These are phyloP conservation scores for Eupeodes latifasciatus DNA, from an alignment of 2,888 invertebrate species.

Conservation along the genomic window DNA sequence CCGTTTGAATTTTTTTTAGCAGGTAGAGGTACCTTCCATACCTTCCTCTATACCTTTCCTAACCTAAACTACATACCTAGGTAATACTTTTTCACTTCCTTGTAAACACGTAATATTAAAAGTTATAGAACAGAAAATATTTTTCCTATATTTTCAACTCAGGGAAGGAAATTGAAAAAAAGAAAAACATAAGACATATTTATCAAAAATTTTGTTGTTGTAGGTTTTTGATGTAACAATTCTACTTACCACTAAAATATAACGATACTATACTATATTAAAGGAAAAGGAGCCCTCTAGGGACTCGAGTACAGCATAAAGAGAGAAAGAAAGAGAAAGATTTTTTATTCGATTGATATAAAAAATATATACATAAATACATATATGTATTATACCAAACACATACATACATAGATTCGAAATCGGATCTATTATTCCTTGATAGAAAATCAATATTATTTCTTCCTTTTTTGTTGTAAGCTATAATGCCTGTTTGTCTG, in stretches of 20 bases:
- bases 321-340: constrained; percentile 5
- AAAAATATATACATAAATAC: not conserved
- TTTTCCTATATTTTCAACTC: not conserved
- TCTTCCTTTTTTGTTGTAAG: constrained; percentile 43
- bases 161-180: constrained; percentile 9
- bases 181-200: constrained; percentile 2
- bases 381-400: not conserved
- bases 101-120: constrained; percentile 10
- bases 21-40: not conserved
- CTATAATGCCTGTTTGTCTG: constrained; percentile 6
- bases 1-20: not conserved
- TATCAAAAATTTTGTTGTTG: constrained; percentile 19
- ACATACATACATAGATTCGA: constrained; percentile 38
- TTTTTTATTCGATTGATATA: constrained; percentile 36
- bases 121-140: not conserved
- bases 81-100: not conserved
- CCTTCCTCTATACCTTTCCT: too few relatives aligned
- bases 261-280: not conserved
- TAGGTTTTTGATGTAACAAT: not conserved
- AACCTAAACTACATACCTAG: not conserved
- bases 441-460: constrained; percentile 57
- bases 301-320: not conserved
- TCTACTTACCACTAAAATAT: not conserved
- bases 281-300: not conserved
- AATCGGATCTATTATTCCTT: constrained; percentile 53